Evolutionary conservation across 2,888 invertebrate genomes (phyloP).

Genomic region (Stenodema calcarata): DNA sequence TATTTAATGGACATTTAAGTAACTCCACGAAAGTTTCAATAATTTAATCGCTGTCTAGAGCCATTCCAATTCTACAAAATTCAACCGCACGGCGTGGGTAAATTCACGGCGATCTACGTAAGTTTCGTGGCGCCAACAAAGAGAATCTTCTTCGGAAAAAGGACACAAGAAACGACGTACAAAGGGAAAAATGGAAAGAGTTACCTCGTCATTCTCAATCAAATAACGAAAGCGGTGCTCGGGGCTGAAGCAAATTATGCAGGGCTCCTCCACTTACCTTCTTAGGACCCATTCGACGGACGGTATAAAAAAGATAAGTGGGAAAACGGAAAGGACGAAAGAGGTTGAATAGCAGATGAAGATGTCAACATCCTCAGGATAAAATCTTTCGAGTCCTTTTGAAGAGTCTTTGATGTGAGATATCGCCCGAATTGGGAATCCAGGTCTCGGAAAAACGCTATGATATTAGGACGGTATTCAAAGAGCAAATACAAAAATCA

Average conservation of each 20-base stretch:
- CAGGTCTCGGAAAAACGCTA: too few species aligned
- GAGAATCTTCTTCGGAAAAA: too few species aligned
- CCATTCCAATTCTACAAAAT: too few species aligned
- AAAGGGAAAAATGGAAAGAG: background rate
- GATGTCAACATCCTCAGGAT: background rate
- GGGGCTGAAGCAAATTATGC: background rate
- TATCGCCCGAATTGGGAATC: too few species aligned
- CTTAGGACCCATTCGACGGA: background rate
- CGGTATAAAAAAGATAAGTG: background rate
- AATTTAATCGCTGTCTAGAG: too few species aligned
- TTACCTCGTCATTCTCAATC: background rate
- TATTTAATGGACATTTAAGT: too few species aligned
- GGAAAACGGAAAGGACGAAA: background rate
- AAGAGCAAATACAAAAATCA: too few species aligned
- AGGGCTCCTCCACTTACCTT: background rate
- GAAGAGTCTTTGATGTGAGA: background rate
- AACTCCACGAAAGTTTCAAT: too few species aligned
- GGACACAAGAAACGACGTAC: background rate
- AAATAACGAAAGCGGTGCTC: background rate
- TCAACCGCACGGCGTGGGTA: too few species aligned
- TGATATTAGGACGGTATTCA: too few species aligned
- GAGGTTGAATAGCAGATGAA: background rate
- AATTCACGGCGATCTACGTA: too few species aligned
- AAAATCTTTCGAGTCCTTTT: background rate
- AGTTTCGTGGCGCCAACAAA: too few species aligned